Conservation (phyloP, 2,888 invertebrate species). For the Anticlea derivata region DNA sequence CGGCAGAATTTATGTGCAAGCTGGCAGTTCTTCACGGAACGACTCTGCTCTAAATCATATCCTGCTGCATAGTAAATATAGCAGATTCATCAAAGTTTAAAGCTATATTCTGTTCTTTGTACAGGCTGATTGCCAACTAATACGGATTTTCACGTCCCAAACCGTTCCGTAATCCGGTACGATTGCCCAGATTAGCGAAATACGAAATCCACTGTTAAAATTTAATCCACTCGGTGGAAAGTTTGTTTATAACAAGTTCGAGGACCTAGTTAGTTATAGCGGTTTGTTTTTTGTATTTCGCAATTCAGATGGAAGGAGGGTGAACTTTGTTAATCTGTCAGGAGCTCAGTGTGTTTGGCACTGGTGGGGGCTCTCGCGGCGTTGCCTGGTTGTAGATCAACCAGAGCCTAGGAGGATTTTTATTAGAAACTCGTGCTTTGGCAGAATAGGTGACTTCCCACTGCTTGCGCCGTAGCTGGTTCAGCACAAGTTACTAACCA, state of each 20-base stretch:
- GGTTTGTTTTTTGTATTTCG: conserved; percentile 13
- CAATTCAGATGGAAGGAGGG: conserved; percentile 6
- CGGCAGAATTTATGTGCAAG: no score
- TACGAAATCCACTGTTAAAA: conserved; percentile 13
- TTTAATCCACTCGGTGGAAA: conserved; percentile 7
- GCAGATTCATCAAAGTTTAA: no score
- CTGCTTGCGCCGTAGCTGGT: no score
- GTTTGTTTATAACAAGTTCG: conserved; percentile 11
- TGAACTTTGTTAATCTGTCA: conserved; percentile 19
- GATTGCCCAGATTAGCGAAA: conserved; percentile 5
- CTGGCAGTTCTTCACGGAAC: no score
- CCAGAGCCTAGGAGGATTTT: no score
- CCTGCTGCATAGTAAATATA: no score
- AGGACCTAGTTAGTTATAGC: conserved; percentile 16
- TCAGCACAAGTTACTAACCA: no score
- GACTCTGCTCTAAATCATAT: no score
- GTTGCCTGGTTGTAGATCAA: no score
- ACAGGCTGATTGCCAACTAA: conserved; percentile 2
- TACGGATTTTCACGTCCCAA: neutral
- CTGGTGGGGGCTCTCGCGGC: neutral
- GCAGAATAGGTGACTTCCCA: no score
- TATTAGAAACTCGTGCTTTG: no score
- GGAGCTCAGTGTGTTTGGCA: neutral
- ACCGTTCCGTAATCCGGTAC: conserved; percentile 6
- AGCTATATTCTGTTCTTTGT: no score